Base-by-base conservation (phyloP, 2,797 vertebrate genomes). In the Botia kubotai region DNA sequence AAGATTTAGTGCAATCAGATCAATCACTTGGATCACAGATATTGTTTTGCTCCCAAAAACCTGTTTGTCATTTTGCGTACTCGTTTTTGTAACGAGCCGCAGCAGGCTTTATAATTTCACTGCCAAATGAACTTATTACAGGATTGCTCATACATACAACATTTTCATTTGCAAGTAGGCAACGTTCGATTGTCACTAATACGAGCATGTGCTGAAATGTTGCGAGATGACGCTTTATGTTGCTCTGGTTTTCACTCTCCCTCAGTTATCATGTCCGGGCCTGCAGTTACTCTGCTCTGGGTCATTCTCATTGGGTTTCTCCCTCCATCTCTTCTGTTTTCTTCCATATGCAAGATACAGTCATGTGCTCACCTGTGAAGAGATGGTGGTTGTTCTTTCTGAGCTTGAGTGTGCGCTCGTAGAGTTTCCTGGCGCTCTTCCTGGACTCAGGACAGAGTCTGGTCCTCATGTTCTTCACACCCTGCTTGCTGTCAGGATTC, bases 351-450 rank as follows among this genome's bases (percentile, higher is more conserved):
- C 21, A 58, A 21, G 3, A 12, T 58, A 58, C 19, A 13, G 57
- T 60, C 4, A 8, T 6, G 12, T 77, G 10, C 70, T 84, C 57
- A 86, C 85, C 95, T 80, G 98, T 99, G 87, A 99, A 99, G 87
- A 99, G 97, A 89, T 99, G 98, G 83, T 97, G 96, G 87, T 99
- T 98, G 88, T 97, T 98, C 91, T 99, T 99, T 79, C 98, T 95
- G 88, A 99, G 92, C 83, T 99, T 99, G 75, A 98, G 96, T 84
- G 98, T 96, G 68, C 97, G 93, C 29, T 99, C 98, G 29, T 95
- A 97, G 7, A 99, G 93, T 81, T 99, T 99, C 69, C 98, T 91
- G 82, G 98, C 97, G 55, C 97, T 99, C 91, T 99, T 99, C 79
- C 97, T 94, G 3, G 97, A 99, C 85, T 98, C 97, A 0, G 97